A percentile compares a stretch with the other conserved stretches of the same genome.
These are phyloP conservation scores for Phoebastria nigripes DNA, from an alignment of 2,797 vertebrate genomes.

Conservation along the genomic window DNA sequence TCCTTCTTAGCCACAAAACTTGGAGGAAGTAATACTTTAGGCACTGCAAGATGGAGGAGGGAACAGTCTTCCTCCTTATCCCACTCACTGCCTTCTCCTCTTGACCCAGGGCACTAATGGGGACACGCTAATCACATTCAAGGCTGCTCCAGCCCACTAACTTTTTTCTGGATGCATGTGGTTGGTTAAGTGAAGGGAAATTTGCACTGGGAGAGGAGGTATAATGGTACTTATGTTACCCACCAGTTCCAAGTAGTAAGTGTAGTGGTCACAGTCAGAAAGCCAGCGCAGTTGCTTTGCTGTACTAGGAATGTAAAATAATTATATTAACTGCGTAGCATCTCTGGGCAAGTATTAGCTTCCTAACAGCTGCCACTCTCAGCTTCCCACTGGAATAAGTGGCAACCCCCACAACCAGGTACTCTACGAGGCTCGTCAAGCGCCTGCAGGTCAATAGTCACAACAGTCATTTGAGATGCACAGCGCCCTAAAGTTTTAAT, in stretches of 20 bases:
- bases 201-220: not conserved
- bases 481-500: constrained; percentile 68
- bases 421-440: constrained; percentile 30
- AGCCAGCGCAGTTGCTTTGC: not conserved
- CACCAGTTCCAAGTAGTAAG: not conserved
- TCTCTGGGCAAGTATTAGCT: constrained; percentile 42
- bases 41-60: not conserved
- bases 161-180: not conserved
- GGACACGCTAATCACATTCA: not conserved
- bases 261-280: constrained; percentile 29
- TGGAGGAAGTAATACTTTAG: not conserved
- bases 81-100: not conserved
- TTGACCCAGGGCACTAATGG: not conserved
- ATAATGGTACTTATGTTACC: not conserved
- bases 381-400: constrained; percentile 49
- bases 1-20: not conserved
- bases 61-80: not conserved
- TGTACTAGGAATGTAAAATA: constrained; percentile 26
- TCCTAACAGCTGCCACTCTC: constrained; percentile 55
- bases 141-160: not conserved
- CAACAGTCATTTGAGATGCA: constrained; percentile 65
- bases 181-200: not conserved
- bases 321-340: not conserved
- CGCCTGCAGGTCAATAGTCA: constrained; percentile 63
- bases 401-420: constrained; percentile 36